A percentile compares a stretch with the other conserved stretches of the same genome.
These are phyloP conservation scores for Drosophila melanica DNA, from an alignment of 1,140 invertebrate genomes.

Conservation along the genomic window DNA sequence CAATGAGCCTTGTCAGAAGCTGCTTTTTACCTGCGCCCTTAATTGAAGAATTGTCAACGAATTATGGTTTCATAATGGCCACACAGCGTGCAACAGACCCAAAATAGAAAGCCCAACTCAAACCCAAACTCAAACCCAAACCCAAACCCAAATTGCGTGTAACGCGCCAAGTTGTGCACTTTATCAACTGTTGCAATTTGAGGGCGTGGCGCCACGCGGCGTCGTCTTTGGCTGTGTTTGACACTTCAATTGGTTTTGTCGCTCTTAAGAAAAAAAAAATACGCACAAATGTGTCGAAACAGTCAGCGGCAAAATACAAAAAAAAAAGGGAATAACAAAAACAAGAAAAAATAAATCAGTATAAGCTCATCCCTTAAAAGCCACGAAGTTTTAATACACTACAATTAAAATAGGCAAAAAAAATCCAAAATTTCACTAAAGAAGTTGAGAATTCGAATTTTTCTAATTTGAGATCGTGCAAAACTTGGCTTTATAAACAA, in stretches of 20 bases:
- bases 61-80: slow-evolving; percentile 72
- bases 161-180: slow-evolving; percentile 67
- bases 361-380: too few species aligned
- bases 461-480: too few species aligned
- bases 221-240: slow-evolving; percentile 60
- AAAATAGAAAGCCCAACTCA: background rate
- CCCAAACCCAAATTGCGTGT: background rate
- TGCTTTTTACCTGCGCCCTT: slow-evolving; percentile 35
- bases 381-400: background rate
- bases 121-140: background rate
- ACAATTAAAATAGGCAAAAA: background rate
- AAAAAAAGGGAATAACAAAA: background rate
- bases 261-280: slow-evolving; percentile 21
- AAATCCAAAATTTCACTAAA: background rate
- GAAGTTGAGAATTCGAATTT: too few species aligned
- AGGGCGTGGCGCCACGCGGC: slow-evolving; percentile 74
- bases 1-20: slow-evolving; percentile 57
- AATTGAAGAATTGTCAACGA: slow-evolving; percentile 78
- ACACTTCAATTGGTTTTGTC: slow-evolving; percentile 80
- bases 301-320: background rate
- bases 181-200: slow-evolving; percentile 74
- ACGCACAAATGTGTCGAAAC: background rate
- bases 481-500: too few species aligned
- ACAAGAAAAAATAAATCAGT: too few species aligned
- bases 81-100: slow-evolving; percentile 32